phyloP scores from a whole-genome alignment of 2,797 vertebrate species.

The Limnodromus scolopaceus region DNA sequence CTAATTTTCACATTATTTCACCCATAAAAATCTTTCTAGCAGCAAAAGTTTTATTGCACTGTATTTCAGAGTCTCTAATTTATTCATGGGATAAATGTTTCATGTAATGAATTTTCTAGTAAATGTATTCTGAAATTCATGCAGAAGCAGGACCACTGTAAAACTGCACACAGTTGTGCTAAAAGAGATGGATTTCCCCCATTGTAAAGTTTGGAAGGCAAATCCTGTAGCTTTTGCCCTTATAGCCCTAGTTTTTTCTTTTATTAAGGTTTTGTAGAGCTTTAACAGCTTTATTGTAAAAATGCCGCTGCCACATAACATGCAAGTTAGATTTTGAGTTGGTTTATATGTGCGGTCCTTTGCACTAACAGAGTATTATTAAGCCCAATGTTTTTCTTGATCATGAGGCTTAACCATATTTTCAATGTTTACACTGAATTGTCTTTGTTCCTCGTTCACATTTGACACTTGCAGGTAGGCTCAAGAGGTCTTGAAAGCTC shows the following conservation, averaged over 20 bases:
- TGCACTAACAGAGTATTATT: not conserved
- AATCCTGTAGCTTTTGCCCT: slow-evolving; percentile 56
- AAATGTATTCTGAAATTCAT: slow-evolving; percentile 81
- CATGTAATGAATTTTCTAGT: slow-evolving; percentile 82
- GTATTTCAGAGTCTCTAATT: slow-evolving; percentile 80
- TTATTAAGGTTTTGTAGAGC: slow-evolving; percentile 47
- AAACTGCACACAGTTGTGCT: slow-evolving; percentile 68
- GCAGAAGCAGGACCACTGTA: slow-evolving; percentile 68
- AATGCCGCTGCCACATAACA: not conserved
- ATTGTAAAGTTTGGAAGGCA: slow-evolving; percentile 52
- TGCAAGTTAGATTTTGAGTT: not conserved
- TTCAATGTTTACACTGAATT: not conserved
- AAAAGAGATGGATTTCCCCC: slow-evolving; percentile 57
- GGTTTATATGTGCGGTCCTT: not conserved
- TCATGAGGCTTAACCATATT: not conserved
- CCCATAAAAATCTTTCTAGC: slow-evolving; percentile 82
- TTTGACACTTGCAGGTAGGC: not conserved
- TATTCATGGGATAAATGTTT: slow-evolving; percentile 84
- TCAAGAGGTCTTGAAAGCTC: not conserved
- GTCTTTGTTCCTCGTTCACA: not conserved
- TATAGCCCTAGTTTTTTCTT: slow-evolving; percentile 37
- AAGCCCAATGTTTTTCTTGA: not conserved
- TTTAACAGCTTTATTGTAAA: slow-evolving; percentile 29
- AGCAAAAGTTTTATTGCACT: slow-evolving; percentile 81
- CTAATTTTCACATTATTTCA: slow-evolving; percentile 84